Evolutionary conservation across 1,140 invertebrate species (phyloP).

Genomic region (Drosophila hydei): DNA sequence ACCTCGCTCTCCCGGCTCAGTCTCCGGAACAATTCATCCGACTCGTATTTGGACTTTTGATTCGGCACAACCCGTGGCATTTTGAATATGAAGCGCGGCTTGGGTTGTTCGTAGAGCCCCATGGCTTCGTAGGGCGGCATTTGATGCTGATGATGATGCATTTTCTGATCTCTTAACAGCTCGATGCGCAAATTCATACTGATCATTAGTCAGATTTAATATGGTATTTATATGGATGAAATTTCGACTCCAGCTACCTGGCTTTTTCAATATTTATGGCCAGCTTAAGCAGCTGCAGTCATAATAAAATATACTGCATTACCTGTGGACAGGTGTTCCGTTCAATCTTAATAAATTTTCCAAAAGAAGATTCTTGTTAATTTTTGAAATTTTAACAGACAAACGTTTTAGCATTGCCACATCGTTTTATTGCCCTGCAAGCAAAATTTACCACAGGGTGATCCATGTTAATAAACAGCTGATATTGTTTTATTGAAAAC

Average conservation of each 20-base stretch:
- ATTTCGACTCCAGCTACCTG: constrained; percentile 8
- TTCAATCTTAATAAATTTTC: background rate
- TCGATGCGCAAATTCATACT: constrained; percentile 14
- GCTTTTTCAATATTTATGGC: constrained; percentile 26
- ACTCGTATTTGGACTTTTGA: constrained; percentile 97
- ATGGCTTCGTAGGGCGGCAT: constrained; percentile 61
- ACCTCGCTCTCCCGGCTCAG: constrained; percentile 97
- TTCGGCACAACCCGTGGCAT: constrained; percentile 98
- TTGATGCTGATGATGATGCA: constrained; percentile 69
- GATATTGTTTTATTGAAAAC: constrained; percentile 17
- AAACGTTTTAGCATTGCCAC: constrained; percentile 17
- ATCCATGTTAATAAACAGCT: constrained; percentile 19
- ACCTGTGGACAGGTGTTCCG: constrained; percentile 23
- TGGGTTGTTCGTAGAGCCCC: constrained; percentile 92
- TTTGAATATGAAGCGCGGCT: constrained; percentile 94
- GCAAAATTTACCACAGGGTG: constrained; percentile 26
- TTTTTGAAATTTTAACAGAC: constrained; percentile 25
- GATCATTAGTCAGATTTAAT: background rate
- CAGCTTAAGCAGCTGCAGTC: constrained; percentile 8
- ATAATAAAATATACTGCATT: background rate
- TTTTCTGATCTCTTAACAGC: constrained; percentile 31
- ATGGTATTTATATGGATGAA: constrained; percentile 42
- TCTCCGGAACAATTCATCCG: constrained; percentile 96
- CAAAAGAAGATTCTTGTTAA: background rate
- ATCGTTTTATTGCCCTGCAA: background rate